Evolutionary conservation across 2,113 vertebrate species (phyloP).

Genomic region (Columba janthina): DNA sequence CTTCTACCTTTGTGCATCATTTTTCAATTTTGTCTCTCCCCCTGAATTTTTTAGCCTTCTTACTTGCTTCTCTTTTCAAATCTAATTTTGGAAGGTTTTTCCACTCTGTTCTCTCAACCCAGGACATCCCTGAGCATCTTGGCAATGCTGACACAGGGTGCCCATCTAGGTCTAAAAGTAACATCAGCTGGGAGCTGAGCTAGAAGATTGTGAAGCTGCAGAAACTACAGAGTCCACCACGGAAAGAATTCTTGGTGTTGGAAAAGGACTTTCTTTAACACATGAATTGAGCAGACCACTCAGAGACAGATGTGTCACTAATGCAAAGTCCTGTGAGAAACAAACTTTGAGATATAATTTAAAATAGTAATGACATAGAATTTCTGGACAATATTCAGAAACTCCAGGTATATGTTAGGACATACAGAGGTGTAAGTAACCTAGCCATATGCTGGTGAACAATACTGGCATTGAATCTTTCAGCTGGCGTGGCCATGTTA

Average conservation of each 20-base stretch:
- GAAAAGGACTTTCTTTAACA: background rate
- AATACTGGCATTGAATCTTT: background rate
- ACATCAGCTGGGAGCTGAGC: background rate
- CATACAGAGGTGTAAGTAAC: background rate
- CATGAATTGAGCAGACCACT: background rate
- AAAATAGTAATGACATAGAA: background rate
- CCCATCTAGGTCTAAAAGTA: rapidly evolving
- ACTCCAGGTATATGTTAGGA: background rate
- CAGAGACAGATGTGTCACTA: background rate
- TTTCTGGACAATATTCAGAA: background rate
- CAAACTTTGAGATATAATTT: background rate
- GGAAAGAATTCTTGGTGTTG: background rate
- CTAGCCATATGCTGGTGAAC: background rate
- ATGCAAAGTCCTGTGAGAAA: background rate
- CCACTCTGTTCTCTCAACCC: background rate
- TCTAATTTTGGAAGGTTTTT: background rate
- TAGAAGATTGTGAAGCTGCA: background rate
- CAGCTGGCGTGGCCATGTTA: background rate
- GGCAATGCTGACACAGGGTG: background rate
- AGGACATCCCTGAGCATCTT: background rate
- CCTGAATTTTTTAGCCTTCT: background rate
- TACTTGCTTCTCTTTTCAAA: background rate
- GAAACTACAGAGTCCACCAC: background rate
- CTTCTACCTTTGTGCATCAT: background rate
- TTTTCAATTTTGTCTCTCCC: background rate